Evolutionary conservation across 2,888 invertebrate genomes (phyloP).

Genomic region (Agriopis aurantiaria): DNA sequence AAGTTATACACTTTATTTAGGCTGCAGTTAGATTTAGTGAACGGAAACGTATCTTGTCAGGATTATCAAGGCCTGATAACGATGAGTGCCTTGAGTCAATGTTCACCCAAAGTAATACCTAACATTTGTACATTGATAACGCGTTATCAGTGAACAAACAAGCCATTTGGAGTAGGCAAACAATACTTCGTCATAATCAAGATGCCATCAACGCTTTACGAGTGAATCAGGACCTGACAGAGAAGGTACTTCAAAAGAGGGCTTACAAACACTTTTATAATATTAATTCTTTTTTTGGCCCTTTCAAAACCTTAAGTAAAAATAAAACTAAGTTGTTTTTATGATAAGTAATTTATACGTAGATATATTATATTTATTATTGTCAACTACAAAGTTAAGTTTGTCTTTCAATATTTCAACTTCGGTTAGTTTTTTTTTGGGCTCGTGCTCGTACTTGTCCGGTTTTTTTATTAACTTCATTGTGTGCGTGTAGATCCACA

Average conservation of each 20-base stretch:
- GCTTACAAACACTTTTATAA: neutral
- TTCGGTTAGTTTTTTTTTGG: too few species aligned
- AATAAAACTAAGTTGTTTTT: too few species aligned
- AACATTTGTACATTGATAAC: constrained; percentile 72
- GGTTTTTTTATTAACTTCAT: too few species aligned
- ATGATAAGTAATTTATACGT: too few species aligned
- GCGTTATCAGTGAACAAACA: constrained; percentile 74
- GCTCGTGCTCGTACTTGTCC: too few species aligned
- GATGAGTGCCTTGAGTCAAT: constrained; percentile 74
- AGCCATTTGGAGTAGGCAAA: constrained; percentile 80
- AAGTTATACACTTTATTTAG: constrained; percentile 21
- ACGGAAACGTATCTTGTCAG: constrained; percentile 59
- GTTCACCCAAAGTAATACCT: constrained; percentile 79
- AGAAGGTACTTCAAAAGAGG: constrained; percentile 13
- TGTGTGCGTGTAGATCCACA: constrained; percentile 34
- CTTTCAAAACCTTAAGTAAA: too few species aligned
- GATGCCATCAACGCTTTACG: constrained; percentile 62
- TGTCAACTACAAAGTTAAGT: too few species aligned
- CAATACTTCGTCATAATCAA: constrained; percentile 72
- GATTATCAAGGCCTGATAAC: constrained; percentile 71
- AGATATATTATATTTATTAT: too few species aligned
- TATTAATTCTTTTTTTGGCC: neutral
- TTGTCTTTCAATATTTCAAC: too few species aligned
- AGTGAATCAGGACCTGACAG: constrained; percentile 33
- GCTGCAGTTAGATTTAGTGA: constrained; percentile 50